These are phyloP conservation scores for Quadriops clusia DNA, from an alignment of 2,888 invertebrate genomes.

Conservation along the genomic window DNA sequence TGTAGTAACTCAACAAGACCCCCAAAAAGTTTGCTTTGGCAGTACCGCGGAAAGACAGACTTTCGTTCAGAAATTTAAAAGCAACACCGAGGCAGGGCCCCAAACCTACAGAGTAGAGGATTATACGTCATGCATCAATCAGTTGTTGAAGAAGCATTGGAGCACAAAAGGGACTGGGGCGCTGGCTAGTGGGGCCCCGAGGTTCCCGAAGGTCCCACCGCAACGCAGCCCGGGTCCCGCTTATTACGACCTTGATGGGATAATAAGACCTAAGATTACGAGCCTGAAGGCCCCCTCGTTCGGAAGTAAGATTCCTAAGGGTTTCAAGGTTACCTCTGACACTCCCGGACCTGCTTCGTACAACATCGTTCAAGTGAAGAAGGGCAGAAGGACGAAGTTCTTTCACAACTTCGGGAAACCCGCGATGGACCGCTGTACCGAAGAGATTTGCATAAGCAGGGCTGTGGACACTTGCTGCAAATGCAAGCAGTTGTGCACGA, in stretches of 20 bases:
- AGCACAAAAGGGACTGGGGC: slow-evolving; percentile 27
- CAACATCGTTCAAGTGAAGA: slow-evolving; percentile 14
- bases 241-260: too few relatives aligned
- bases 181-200: slow-evolving; percentile 22
- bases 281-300: too few relatives aligned
- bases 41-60: slow-evolving; percentile 24
- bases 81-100: slow-evolving; percentile 14
- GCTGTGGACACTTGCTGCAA: slow-evolving; percentile 34
- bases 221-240: too few relatives aligned
- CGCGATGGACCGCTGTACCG: slow-evolving; percentile 34
- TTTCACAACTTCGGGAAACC: slow-evolving; percentile 36
- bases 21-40: slow-evolving; percentile 29
- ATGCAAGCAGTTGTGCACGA: slow-evolving; percentile 33
- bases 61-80: slow-evolving; percentile 19
- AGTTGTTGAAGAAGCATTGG: slow-evolving; percentile 23
- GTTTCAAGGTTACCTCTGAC: too few relatives aligned
- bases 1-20: slow-evolving; percentile 27
- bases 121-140: slow-evolving; percentile 21
- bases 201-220: slow-evolving; percentile 22
- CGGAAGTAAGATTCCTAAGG: too few relatives aligned
- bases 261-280: too few relatives aligned
- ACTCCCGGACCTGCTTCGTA: slow-evolving; percentile 30
- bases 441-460: slow-evolving; percentile 34
- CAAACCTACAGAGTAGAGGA: slow-evolving; percentile 22
- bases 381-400: slow-evolving; percentile 28